phyloP scores from a whole-genome alignment of 2,113 vertebrate genomes.

The Antechinus flavipes region DNA sequence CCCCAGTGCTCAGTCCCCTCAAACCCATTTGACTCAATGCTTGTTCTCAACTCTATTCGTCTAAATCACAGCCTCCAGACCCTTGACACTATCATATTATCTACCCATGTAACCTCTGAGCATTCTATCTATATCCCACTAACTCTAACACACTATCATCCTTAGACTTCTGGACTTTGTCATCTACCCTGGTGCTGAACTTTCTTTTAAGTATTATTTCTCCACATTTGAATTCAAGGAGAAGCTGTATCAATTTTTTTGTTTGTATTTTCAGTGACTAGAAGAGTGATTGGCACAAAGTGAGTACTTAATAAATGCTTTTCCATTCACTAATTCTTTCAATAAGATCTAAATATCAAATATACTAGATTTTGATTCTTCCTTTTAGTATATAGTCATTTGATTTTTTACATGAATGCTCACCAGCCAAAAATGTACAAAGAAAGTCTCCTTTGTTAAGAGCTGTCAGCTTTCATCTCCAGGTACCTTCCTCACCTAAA shows the following conservation, averaged over 20 bases:
- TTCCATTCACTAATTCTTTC: background rate
- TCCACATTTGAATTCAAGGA: background rate
- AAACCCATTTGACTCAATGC: background rate
- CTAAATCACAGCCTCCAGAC: background rate
- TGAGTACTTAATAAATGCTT: background rate
- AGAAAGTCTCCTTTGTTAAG: background rate
- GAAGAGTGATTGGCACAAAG: background rate
- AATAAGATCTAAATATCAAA: background rate
- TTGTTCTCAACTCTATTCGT: background rate
- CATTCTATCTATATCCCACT: background rate
- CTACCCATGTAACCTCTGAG: background rate
- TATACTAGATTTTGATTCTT: background rate
- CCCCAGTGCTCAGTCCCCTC: background rate
- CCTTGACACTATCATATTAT: background rate
- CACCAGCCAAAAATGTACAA: background rate
- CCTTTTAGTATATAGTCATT: background rate
- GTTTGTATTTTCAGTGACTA: constrained; percentile 3
- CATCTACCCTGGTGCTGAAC: background rate
- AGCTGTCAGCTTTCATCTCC: background rate
- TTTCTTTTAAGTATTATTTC: background rate
- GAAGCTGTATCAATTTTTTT: background rate
- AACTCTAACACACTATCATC: background rate
- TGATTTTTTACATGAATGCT: background rate
- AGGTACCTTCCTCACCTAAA: background rate
- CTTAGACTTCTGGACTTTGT: background rate